Evolutionary conservation across 1,140 invertebrate species (phyloP), one percentile per base, ranked within the genome.

Genomic region (Bombus huntii): DNA sequence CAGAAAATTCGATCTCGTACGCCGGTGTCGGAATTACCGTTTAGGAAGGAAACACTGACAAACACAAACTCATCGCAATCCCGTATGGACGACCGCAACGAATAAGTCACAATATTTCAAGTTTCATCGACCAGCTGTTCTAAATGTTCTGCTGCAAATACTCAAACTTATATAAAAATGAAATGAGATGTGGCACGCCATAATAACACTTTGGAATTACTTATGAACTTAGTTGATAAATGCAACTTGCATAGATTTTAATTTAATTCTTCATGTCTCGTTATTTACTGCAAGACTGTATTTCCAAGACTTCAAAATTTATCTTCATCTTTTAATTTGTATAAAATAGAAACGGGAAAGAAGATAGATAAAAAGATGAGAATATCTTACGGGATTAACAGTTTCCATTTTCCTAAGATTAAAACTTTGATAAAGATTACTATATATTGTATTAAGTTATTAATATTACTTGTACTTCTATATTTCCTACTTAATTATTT

Each of bases 1-100:
- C 93, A 96, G 97, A 82, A 97, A 97, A 90, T 97, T 97, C 88
- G 97, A 97, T 88, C 94, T 97, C 76, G 96, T 97, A 82, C 96
- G 97, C 79, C 96, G 97, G 78, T 98, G 97, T 95, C 96, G 96
- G 79, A 96, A 96, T 85, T 96, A 96, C 92, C 94, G 96, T 76
- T 91, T 95, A 13, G 95, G 95, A 83, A 94, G 96, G 59, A 95
- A 96, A 87, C 93, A 94, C 90, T 94, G 93, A 95, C 88, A 71
- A 82, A 82, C 71, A 85, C 62, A 89, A 62, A 79, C 82, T 73
- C 79, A 77, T 42, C 80, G 85, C 1, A 72, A 86, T n/a, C 72
- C 72, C 22, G 72, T 82, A 88, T 77, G 65, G 82, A 72, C 71
- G 57, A 39, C 65, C 5, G 53, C n/a, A 13, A 80, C 25, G 47